A percentile compares a stretch with the other conserved stretches of the same genome.
Conservation (phyloP, 2,888 invertebrate genomes). For the Anagyrus pseudococci region DNA sequence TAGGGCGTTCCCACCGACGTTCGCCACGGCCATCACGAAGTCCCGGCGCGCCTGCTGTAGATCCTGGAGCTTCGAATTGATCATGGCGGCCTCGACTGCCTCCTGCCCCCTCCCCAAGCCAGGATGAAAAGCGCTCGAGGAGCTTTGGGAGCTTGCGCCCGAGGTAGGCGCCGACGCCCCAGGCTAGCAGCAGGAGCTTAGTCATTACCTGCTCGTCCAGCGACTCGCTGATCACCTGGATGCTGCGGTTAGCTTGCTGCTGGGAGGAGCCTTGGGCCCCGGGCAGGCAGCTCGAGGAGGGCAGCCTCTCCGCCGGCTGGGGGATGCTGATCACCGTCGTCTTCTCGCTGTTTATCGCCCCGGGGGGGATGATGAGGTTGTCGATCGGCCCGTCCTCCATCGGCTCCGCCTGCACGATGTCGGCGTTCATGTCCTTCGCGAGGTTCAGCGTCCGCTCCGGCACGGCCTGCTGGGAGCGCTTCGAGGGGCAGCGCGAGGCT, state of each 20-base stretch:
- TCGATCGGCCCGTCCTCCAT: slow-evolving; percentile 46
- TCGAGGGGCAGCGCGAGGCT: background rate
- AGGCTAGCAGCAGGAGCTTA: too few species aligned
- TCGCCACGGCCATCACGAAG: slow-evolving; percentile 52
- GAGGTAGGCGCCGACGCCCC: too few species aligned
- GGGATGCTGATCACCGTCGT: slow-evolving; percentile 50
- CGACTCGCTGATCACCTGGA: slow-evolving; percentile 46
- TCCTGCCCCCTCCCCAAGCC: too few species aligned
- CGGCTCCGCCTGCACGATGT: slow-evolving; percentile 49
- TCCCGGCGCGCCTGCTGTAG: slow-evolving; percentile 55
- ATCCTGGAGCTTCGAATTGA: slow-evolving; percentile 47
- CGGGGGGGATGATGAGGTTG: slow-evolving; percentile 51
- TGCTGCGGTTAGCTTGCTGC: slow-evolving; percentile 45
- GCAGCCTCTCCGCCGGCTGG: slow-evolving; percentile 18
- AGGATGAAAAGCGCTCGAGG: too few species aligned
- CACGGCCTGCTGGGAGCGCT: background rate
- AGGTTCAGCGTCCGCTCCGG: slow-evolving; percentile 44
- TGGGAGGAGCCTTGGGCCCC: background rate
- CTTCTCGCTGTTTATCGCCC: slow-evolving; percentile 43
- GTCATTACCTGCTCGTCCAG: slow-evolving; percentile 42
- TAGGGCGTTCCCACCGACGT: slow-evolving; percentile 48
- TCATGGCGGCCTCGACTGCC: slow-evolving; percentile 44
- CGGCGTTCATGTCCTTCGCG: slow-evolving; percentile 49
- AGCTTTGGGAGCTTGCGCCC: too few species aligned
- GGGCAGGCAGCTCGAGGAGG: background rate